These are phyloP conservation scores for Ichneumoninae sp. DNA, from an alignment of 2,888 invertebrate species.

Conservation along the genomic window DNA sequence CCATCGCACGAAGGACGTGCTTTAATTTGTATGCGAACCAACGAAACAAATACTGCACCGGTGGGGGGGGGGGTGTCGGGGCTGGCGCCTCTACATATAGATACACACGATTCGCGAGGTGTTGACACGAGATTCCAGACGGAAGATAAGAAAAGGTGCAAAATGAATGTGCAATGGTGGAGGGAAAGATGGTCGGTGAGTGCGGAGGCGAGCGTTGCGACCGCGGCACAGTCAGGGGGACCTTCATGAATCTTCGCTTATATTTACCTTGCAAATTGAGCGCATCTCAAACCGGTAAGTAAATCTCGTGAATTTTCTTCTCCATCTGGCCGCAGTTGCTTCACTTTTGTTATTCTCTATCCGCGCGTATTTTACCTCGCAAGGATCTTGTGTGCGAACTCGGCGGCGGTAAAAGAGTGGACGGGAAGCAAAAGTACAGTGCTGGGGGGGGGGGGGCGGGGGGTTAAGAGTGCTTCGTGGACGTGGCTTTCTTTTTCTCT, in stretches of 20 bases:
- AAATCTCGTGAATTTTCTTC: conserved; percentile 43
- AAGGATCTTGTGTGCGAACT: neutral
- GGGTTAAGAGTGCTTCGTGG: neutral
- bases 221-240: conserved; percentile 11
- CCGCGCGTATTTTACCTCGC: conserved; percentile 1
- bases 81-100: neutral
- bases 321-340: conserved; percentile 2
- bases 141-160: conserved; percentile 57
- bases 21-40: conserved; percentile 66
- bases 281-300: conserved; percentile 55
- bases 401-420: neutral
- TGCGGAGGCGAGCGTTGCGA: conserved; percentile 20
- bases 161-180: conserved; percentile 40
- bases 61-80: neutral
- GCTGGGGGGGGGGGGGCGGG: no score
- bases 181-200: conserved; percentile 4
- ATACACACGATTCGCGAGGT: conserved; percentile 47
- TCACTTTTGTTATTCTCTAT: neutral
- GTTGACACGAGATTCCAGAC: conserved; percentile 63
- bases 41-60: conserved; percentile 68
- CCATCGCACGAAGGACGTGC: conserved; percentile 15
- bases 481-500: neutral
- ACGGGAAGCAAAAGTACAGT: neutral
- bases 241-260: conserved; percentile 66
- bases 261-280: conserved; percentile 70